Base-by-base conservation (phyloP, 2,797 vertebrate genomes). In the Sebastes kiyomatsui region DNA sequence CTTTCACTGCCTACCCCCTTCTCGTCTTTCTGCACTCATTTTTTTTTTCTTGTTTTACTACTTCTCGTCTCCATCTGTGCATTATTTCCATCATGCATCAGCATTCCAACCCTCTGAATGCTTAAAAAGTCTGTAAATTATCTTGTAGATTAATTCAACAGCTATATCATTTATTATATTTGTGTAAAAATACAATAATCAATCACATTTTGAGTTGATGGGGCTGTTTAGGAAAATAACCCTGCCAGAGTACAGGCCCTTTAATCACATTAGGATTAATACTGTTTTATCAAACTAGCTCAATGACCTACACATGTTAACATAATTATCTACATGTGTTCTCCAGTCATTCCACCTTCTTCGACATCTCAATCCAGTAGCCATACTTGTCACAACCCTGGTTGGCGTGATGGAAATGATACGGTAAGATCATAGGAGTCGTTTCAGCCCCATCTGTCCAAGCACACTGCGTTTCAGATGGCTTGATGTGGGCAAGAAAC, bases 261-360 rank as follows among this genome's bases (percentile, higher is more conserved):
- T 72, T 85, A 82, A 88, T 88, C 80, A 85, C 68, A 69, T 61
- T 49, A 77, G 78, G 38, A 89, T 83, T 81, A 72, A 80, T 87
- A 69, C 68, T 77, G 79, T 87, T 93, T 84, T 85, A 81, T 85
- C 76, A 87, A 73, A 78, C 77, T 6, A 69, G 55, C 72, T 75
- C 73, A 91, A 80, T 84, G 76, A 79, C 69, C 59, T 25, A 28
- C 79, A 81, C 72, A 84, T 90, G 67, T 76, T 86, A 83, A 65
- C 54, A 66, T 87, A 83, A 92, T 91, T 80, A 67, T 62, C 62
- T 66, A 61, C 84, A 90, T 73, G 58, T 93, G 87, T 85, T 88
- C 38, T 71, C 59, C 18, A 73, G 60, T 82, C 61, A 38, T 79
- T 78, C 32, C 35, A 68, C 68, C 54, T 25, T 16, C 38, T 83